Evolutionary conservation across 2,113 vertebrate genomes (phyloP), one percentile per base, ranked within the genome.

Genomic region (Synodontis membranacea): DNA sequence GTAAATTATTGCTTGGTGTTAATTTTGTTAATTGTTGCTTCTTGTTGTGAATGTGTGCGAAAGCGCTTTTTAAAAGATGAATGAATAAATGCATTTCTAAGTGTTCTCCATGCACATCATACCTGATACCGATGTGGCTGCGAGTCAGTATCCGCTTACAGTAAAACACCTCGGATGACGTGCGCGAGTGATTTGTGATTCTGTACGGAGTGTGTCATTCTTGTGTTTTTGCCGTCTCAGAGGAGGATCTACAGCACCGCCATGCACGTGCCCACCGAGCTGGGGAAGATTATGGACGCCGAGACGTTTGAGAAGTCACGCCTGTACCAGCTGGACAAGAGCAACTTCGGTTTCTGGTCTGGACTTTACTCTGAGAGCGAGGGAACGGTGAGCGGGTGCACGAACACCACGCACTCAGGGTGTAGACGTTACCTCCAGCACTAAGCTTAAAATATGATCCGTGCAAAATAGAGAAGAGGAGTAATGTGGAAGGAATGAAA

Each of bases 281-380:
- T 99, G 46, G 97, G 96, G 64, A 97, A 97, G 93, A 99, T 99
- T 87, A 99, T 99, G 96, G 98, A 99, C 88, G 94, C 96, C 2
- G 97, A 98, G 92, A 99, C 98, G 0, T 99, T 99, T 94, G 97
- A 98, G 90, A 99, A 99, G 90, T 98, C 98, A 28, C 97, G 98
- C 54, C 95, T 99, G 21, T 99, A 99, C 93, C 98, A 99, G 88
- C 93, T 99, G 93, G 98, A 99, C 93, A 99, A 99, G 94, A 99
- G 98, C 89, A 98, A 97, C 89, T 99, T 99, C 92, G 97, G 98
- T 91, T 99, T 99, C 91, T 99, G 98, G 98, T 99, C 98, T 74
- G 98, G 97, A 87, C 95, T 99, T 10, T 99, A 99, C 86, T 99
- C 98, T 3, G 98, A 99, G 91, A 93, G 94, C 9, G 98, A 99